These are phyloP conservation scores for Mactra quadrangularis DNA, from an alignment of 1,140 invertebrate species.

Conservation along the genomic window DNA sequence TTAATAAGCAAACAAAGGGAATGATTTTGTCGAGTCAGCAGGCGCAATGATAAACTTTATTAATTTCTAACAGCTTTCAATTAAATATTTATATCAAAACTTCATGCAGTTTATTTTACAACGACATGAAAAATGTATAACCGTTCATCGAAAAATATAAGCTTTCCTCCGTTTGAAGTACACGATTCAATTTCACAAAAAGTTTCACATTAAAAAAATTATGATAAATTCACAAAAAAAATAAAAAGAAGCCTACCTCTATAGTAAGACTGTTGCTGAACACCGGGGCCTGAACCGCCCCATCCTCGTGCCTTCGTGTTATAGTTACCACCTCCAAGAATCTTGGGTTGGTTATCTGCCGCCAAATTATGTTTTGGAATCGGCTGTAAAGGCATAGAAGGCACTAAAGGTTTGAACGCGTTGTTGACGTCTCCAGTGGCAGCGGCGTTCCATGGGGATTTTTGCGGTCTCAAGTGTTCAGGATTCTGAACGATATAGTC, in stretches of 20 bases:
- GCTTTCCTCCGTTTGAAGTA: too few species aligned
- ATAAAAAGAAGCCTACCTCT: slow-evolving; percentile 34
- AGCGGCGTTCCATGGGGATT: slow-evolving; percentile 90
- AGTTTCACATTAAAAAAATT: too few species aligned
- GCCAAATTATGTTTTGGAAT: slow-evolving; percentile 56
- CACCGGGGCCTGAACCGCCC: slow-evolving; percentile 47
- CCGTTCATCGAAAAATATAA: too few species aligned
- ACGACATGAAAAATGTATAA: too few species aligned
- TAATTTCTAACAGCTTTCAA: too few species aligned
- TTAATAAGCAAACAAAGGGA: too few species aligned
- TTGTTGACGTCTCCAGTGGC: slow-evolving; percentile 88
- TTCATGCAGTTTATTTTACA: too few species aligned
- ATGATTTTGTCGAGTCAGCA: too few species aligned
- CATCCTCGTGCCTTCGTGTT: slow-evolving; percentile 74
- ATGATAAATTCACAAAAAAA: too few species aligned
- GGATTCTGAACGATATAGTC: slow-evolving; percentile 82
- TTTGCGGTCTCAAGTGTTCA: slow-evolving; percentile 85
- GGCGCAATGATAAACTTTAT: too few species aligned
- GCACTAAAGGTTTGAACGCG: slow-evolving; percentile 85
- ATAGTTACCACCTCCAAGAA: slow-evolving; percentile 69
- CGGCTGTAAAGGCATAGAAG: slow-evolving; percentile 18
- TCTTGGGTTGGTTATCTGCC: slow-evolving; percentile 16
- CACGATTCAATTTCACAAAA: too few species aligned
- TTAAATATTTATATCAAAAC: too few species aligned
- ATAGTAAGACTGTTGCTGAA: slow-evolving; percentile 56